Conservation (phyloP, 2,797 vertebrate species). For the Pyrocephalus nanus region DNA sequence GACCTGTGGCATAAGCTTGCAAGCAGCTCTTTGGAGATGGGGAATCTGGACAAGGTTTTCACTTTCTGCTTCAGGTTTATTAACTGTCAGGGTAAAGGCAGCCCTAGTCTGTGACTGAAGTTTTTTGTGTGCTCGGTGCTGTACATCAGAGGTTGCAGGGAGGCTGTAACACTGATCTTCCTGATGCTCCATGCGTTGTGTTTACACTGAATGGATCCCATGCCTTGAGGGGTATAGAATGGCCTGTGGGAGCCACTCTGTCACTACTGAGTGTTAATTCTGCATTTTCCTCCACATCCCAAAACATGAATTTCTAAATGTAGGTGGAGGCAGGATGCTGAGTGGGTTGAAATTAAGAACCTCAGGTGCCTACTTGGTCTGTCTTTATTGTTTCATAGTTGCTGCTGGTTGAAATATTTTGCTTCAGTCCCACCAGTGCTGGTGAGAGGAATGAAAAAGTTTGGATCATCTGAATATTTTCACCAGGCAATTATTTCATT, state of each 20-base stretch:
- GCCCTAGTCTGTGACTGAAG: neutral
- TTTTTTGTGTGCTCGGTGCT: neutral
- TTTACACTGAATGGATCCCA: neutral
- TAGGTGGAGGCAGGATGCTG: neutral
- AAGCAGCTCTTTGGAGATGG: neutral
- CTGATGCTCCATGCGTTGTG: accelerated
- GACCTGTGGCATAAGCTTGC: neutral
- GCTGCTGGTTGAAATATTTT: neutral
- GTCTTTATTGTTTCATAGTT: neutral
- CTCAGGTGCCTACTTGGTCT: neutral
- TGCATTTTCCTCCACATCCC: neutral
- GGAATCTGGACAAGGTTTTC: neutral
- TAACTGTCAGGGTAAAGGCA: neutral
- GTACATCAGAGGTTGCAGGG: neutral
- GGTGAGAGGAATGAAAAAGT: neutral
- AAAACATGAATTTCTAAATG: neutral
- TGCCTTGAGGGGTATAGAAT: accelerated
- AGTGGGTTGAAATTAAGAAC: neutral
- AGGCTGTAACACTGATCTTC: neutral
- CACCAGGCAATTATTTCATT: neutral
- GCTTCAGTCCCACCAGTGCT: accelerated
- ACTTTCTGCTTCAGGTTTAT: neutral
- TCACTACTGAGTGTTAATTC: neutral
- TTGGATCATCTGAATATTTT: neutral
- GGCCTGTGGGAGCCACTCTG: neutral